Conservation (phyloP, 2,888 invertebrate species). For the Scaptomyza caliginosa region DNA sequence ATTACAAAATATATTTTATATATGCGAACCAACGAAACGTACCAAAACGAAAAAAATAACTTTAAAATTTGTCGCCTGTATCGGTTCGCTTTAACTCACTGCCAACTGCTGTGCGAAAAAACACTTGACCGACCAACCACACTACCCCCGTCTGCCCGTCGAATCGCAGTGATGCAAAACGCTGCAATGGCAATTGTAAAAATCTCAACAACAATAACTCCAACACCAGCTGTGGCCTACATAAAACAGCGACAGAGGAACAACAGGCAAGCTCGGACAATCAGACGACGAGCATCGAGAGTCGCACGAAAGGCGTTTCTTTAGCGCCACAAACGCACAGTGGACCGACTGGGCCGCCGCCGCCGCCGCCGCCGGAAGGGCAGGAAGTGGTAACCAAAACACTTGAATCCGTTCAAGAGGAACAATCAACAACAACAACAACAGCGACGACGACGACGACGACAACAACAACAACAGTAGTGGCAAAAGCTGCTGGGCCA, state of each 20-base stretch:
- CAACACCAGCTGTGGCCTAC: slow-evolving; percentile 53
- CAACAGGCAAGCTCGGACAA: slow-evolving; percentile 60
- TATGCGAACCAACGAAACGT: slow-evolving; percentile 53
- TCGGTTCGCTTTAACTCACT: slow-evolving; percentile 81
- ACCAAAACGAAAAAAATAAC: slow-evolving; percentile 15
- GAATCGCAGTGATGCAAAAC: slow-evolving; percentile 53
- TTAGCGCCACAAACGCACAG: slow-evolving; percentile 84
- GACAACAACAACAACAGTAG: slow-evolving; percentile 11
- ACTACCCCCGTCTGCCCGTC: too few relatives aligned
- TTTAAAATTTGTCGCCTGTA: slow-evolving; percentile 57
- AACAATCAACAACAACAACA: slow-evolving; percentile 20
- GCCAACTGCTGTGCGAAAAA: slow-evolving; percentile 79
- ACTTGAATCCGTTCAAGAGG: slow-evolving; percentile 40
- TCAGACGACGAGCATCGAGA: slow-evolving; percentile 78
- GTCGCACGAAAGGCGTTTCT: slow-evolving; percentile 84
- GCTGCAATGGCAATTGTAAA: slow-evolving; percentile 75
- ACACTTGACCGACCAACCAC: slow-evolving; percentile 56
- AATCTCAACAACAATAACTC: slow-evolving; percentile 75
- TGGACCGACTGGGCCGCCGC: slow-evolving; percentile 84
- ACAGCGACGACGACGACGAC: slow-evolving; percentile 29
- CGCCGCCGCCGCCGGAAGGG: slow-evolving; percentile 80
- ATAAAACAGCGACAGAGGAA: slow-evolving; percentile 25
- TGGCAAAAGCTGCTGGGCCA: not conserved
- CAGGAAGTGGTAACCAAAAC: slow-evolving; percentile 28
- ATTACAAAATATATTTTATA: slow-evolving; percentile 27